A percentile compares a stretch with the other conserved stretches of the same genome.
These are phyloP conservation scores for Oncorhynchus keta DNA, from an alignment of 2,113 vertebrate species.

Conservation along the genomic window DNA sequence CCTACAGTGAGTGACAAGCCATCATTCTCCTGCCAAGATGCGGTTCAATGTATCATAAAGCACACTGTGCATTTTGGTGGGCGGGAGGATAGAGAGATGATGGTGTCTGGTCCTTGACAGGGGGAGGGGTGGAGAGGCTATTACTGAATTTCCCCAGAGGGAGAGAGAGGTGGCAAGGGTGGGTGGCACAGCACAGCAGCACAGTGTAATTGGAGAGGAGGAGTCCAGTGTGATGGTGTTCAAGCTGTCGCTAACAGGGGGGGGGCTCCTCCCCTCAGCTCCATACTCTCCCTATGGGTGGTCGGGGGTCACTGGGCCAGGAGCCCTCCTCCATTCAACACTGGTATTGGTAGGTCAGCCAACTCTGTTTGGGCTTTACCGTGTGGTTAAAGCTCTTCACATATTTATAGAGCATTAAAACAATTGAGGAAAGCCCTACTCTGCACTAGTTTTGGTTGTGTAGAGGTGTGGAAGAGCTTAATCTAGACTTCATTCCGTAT, in stretches of 20 bases:
- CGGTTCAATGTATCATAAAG: constrained; percentile 68
- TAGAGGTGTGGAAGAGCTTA: neutral
- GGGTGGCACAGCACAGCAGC: constrained; percentile 53
- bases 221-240: constrained; percentile 54
- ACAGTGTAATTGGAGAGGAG: constrained; percentile 54
- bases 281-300: constrained; percentile 56
- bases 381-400: constrained; percentile 21
- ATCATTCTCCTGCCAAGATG: constrained; percentile 62
- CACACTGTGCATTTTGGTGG: constrained; percentile 70
- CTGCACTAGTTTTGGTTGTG: neutral
- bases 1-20: constrained; percentile 73
- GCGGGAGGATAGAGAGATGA: constrained; percentile 73
- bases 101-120: constrained; percentile 76
- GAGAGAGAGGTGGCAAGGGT: constrained; percentile 56
- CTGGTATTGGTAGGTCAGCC: constrained; percentile 13
- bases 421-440: constrained; percentile 39
- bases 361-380: neutral
- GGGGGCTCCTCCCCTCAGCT: constrained; percentile 75
- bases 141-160: constrained; percentile 86
- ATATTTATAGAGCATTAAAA: constrained; percentile 23
- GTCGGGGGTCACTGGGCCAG: constrained; percentile 63
- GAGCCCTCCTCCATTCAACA: constrained; percentile 49
- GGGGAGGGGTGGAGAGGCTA: constrained; percentile 76
- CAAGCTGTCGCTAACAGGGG: constrained; percentile 64
- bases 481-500: neutral